A percentile compares a stretch with the other conserved stretches of the same genome.
Evolutionary conservation across 2,888 invertebrate species (phyloP).

Genomic region (Cheilosia vernalis): DNA sequence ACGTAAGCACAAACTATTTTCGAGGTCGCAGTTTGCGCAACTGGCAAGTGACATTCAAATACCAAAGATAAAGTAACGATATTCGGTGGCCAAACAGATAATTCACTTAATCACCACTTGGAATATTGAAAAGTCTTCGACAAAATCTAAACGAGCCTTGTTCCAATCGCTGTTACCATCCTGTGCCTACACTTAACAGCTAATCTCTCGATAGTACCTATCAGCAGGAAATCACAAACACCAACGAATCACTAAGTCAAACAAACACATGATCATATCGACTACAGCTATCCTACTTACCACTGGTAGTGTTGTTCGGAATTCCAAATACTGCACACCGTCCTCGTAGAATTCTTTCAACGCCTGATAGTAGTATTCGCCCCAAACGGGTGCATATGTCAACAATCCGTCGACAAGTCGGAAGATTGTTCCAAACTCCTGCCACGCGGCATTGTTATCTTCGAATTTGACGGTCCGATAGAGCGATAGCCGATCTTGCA

Average conservation of each 20-base stretch:
- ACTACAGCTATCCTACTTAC: slow-evolving; percentile 75
- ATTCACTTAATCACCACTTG: too few relatives aligned
- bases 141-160: too few relatives aligned
- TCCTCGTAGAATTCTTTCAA: slow-evolving; percentile 87
- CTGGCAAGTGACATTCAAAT: too few relatives aligned
- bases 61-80: too few relatives aligned
- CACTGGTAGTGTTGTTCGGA: slow-evolving; percentile 86
- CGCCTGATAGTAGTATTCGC: slow-evolving; percentile 87
- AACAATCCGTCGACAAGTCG: slow-evolving; percentile 84
- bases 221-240: neutral
- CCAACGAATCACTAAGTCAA: slow-evolving; percentile 1
- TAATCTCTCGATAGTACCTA: neutral
- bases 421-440: slow-evolving; percentile 85
- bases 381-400: slow-evolving; percentile 87
- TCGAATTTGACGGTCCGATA: slow-evolving; percentile 84
- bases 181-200: neutral
- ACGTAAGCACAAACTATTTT: too few relatives aligned
- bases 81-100: too few relatives aligned
- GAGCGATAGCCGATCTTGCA: slow-evolving; percentile 85
- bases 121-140: too few relatives aligned
- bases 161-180: neutral
- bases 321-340: slow-evolving; percentile 88
- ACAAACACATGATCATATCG: neutral
- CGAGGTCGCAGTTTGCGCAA: too few relatives aligned
- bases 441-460: slow-evolving; percentile 86